Conservation (phyloP, 2,113 vertebrate species). For the Bubo bubo region DNA sequence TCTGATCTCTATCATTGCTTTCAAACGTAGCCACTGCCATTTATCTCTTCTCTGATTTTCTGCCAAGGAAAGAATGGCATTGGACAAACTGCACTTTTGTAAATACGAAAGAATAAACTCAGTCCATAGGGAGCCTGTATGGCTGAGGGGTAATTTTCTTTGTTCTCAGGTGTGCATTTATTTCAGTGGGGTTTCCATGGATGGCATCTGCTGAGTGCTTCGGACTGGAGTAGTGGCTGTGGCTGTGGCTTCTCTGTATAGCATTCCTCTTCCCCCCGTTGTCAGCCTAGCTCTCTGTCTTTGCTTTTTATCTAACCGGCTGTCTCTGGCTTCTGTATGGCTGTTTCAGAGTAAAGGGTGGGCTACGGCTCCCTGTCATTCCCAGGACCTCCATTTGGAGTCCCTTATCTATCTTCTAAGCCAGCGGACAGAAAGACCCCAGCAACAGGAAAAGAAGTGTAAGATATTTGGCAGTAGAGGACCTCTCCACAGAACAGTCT, state of each 20-base stretch:
- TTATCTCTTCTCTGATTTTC: background rate
- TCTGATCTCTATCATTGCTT: background rate
- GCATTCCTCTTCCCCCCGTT: background rate
- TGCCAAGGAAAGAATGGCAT: background rate
- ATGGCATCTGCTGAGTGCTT: background rate
- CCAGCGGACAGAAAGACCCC: background rate
- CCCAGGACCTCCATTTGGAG: background rate
- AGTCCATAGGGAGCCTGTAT: background rate
- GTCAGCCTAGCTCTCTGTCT: background rate
- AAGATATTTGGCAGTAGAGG: background rate
- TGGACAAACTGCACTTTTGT: background rate
- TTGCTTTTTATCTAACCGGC: background rate
- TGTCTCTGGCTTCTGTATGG: background rate
- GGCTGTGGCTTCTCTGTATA: background rate
- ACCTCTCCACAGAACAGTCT: background rate
- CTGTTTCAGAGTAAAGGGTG: background rate
- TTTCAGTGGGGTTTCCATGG: background rate
- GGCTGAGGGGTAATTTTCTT: background rate
- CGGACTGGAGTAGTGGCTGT: background rate
- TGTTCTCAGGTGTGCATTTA: background rate
- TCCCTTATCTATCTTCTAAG: background rate
- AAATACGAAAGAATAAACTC: background rate
- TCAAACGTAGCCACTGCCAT: background rate
- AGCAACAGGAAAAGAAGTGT: background rate
- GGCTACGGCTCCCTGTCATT: background rate